phyloP scores from a whole-genome alignment of 2,797 vertebrate species.

The Alca torda region DNA sequence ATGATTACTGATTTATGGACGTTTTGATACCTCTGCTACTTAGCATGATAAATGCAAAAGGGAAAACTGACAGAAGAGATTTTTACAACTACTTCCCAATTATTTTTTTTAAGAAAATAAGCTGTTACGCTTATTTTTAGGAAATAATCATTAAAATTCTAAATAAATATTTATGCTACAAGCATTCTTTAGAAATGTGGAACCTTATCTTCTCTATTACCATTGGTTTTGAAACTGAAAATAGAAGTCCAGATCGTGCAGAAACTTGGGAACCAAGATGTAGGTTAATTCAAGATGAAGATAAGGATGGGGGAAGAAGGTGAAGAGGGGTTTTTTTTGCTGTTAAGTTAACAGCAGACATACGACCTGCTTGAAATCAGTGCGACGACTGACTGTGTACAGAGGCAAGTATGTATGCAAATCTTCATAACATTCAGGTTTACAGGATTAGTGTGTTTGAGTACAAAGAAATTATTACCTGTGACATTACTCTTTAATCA shows the following conservation, averaged over 20 bases:
- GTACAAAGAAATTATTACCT: slow-evolving; percentile 19
- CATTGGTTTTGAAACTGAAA: not conserved
- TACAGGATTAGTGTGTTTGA: slow-evolving; percentile 32
- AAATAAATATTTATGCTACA: not conserved
- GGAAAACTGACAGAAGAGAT: not conserved
- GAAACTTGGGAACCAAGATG: not conserved
- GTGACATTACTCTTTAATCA: slow-evolving; percentile 45
- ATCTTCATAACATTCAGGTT: not conserved
- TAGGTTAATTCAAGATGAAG: not conserved
- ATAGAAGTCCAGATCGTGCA: not conserved
- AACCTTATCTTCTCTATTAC: not conserved
- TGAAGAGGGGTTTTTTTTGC: not conserved
- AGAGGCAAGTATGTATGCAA: not conserved
- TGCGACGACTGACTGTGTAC: not conserved
- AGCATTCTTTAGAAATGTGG: not conserved
- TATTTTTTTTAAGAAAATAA: slow-evolving; percentile 53
- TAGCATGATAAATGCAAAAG: not conserved
- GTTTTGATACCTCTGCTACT: not conserved
- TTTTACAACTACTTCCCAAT: not conserved
- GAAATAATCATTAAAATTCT: not conserved
- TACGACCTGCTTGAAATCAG: not conserved
- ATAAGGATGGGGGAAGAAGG: not conserved
- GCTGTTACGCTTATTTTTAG: not conserved
- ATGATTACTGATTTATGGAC: slow-evolving; percentile 28
- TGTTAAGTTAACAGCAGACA: not conserved